phyloP scores from a whole-genome alignment of 2,797 vertebrate species.

The Psittacula echo region DNA sequence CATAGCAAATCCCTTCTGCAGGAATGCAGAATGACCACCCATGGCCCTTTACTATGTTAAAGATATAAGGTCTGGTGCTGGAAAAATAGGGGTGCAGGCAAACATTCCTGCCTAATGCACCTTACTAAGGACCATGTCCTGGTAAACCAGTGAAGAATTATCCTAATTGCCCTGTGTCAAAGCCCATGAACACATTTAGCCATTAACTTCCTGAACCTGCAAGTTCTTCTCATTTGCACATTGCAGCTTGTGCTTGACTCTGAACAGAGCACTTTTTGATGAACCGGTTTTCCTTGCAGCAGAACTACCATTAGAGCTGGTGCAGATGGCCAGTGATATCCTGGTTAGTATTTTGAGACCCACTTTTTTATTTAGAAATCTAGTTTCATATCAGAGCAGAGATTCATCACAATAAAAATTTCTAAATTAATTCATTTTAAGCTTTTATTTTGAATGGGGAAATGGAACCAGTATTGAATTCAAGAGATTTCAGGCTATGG shows the following conservation, averaged over 20 bases:
- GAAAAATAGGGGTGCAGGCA: not conserved
- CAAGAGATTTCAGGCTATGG: not conserved
- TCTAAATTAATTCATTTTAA: not conserved
- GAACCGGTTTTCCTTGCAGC: not conserved
- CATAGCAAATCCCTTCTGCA: not conserved
- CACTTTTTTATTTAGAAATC: not conserved
- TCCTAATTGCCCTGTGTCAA: not conserved
- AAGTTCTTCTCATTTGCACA: not conserved
- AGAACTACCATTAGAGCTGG: not conserved
- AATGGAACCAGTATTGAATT: not conserved
- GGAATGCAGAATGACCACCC: not conserved
- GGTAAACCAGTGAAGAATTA: not conserved
- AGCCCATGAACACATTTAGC: not conserved
- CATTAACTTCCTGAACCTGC: not conserved
- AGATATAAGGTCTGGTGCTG: not conserved
- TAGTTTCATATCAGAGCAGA: not conserved
- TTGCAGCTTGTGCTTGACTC: not conserved
- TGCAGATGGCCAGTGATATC: rapidly evolving
- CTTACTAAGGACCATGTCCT: not conserved
- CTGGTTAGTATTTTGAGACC: not conserved
- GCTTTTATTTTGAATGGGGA: not conserved
- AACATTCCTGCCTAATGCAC: not conserved
- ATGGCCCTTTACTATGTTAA: not conserved
- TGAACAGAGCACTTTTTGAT: not conserved
- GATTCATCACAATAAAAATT: not conserved